Base-by-base conservation (phyloP, 2,888 invertebrate genomes). In the Byasa hedistus region DNA sequence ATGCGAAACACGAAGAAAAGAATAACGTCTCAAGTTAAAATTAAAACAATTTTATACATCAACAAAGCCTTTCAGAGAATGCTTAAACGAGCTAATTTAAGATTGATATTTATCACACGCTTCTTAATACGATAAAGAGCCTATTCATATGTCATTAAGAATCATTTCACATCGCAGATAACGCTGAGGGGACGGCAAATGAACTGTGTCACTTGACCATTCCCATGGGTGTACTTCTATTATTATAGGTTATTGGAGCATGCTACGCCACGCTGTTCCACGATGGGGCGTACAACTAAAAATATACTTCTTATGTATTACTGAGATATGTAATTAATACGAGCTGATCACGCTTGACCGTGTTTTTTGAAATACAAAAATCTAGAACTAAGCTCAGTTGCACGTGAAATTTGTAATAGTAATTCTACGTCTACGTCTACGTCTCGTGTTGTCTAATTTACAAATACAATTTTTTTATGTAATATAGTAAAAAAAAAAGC, bases 201-300 rank as follows among this genome's bases (percentile, higher is more conserved):
- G 24, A 61, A 55, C 39, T 54, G 39, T 54, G 54, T 39, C 19
- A 55, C 23, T 61, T 23, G 36, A 10, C 21, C n/a, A 32, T 27
- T 19, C 27, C 15, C 8, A 56, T 56, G 19, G 56, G 19, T 27
- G 5, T 56, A 56, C 56, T 19, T 56, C 52, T 8, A 39, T 56
- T 44, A 24, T 57, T 12, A 57, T n/a, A 39, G 39, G n/a, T 56
- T 57, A 63, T 63, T 63, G 57, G 62, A 63, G 62, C 62, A 48
- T 27, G 56, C 27, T 56, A 5, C 48, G 21, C 17, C 44, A 57
- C 56, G 44, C 27, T 63, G 27, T 39, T n/a, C 56, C 48, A 48
- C 22, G 19, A 55, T 17, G 19, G 54, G 61, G 61, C 5, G 61
- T n/a, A 19, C 19, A 52, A 54, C 36, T 61, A 61, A 61, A 54